phyloP scores from a whole-genome alignment of 2,797 vertebrate species.

The Mastacembelus armatus region DNA sequence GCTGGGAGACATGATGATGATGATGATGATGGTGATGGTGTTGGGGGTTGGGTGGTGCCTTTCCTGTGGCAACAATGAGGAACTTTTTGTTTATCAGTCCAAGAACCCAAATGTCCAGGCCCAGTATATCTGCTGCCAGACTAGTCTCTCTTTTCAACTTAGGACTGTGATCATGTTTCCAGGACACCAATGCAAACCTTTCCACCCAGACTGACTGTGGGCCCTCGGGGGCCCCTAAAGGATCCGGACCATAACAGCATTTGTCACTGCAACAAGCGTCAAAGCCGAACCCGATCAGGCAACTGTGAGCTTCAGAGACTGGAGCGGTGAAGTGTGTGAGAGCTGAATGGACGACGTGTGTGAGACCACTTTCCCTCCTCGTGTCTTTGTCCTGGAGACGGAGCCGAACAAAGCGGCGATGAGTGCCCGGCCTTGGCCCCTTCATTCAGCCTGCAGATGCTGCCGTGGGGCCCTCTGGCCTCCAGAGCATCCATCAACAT shows the following conservation, averaged over 20 bases:
- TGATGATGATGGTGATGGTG: no score
- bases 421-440: conserved; percentile 4
- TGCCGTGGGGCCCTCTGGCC: conserved; percentile 6
- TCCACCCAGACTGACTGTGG: neutral
- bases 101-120: no score
- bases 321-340: neutral
- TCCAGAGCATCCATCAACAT: conserved; percentile 20
- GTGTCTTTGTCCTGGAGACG: conserved; percentile 29
- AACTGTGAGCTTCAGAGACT: neutral
- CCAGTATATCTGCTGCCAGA: no score
- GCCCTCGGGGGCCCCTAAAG: conserved; percentile 10
- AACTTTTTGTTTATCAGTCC: no score
- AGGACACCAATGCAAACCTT: no score
- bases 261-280: neutral
- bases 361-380: neutral
- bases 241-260: conserved; percentile 5
- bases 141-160: no score
- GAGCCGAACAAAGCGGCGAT: conserved; percentile 12
- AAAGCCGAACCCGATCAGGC: neutral
- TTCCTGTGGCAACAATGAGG: neutral
- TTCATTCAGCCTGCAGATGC: conserved; percentile 45
- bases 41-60: neutral
- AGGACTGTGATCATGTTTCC: no score
- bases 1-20: conserved; percentile 19
- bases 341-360: neutral